Conservation (phyloP, 2,888 invertebrate species). For the Diarsia rubi region DNA sequence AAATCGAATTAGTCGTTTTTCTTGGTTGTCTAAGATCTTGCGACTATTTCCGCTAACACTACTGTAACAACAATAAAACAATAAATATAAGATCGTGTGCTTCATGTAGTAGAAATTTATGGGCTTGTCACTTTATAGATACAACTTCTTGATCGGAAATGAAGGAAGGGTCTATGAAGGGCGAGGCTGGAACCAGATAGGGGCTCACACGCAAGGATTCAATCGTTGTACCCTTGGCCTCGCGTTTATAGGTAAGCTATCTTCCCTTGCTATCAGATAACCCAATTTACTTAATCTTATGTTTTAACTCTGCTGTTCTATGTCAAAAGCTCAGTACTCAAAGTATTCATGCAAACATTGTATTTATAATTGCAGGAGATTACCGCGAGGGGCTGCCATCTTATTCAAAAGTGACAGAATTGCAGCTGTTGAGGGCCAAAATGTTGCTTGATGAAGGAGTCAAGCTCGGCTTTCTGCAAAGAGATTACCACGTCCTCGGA, state of each 20-base stretch:
- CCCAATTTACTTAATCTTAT: background rate
- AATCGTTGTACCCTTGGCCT: conserved; percentile 83
- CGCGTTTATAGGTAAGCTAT: conserved; percentile 81
- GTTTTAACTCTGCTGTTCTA: background rate
- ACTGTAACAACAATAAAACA: background rate
- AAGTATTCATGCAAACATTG: conserved; percentile 15
- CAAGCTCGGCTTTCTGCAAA: conserved; percentile 73
- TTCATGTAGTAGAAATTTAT: background rate
- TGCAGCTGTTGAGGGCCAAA: conserved; percentile 74
- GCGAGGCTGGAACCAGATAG: conserved; percentile 90
- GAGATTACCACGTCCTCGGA: conserved; percentile 77
- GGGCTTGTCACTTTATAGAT: conserved; percentile 71
- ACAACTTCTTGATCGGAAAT: conserved; percentile 92
- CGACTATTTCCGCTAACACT: background rate
- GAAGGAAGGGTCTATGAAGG: conserved; percentile 92
- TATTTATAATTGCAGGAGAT: conserved; percentile 76
- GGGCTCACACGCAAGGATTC: conserved; percentile 88
- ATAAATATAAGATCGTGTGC: background rate
- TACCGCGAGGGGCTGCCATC: conserved; percentile 77
- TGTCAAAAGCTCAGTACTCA: background rate
- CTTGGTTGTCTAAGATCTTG: background rate
- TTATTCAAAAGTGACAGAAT: conserved; percentile 73
- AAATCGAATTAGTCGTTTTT: too few species aligned
- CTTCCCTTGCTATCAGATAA: background rate
- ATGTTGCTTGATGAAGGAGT: conserved; percentile 79